Conservation (phyloP, 2,113 vertebrate species). For the Conger conger region DNA sequence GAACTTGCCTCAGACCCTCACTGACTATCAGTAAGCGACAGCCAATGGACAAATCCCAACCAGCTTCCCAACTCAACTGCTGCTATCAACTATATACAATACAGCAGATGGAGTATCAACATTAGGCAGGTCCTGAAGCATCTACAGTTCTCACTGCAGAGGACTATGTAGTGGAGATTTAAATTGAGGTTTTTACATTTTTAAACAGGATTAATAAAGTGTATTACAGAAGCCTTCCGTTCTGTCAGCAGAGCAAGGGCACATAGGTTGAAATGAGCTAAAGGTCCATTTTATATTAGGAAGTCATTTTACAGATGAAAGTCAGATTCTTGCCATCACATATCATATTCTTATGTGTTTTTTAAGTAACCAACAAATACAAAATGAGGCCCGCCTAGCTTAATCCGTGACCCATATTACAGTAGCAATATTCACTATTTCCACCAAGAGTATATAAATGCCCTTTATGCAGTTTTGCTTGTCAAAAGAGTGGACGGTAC, state of each 20-base stretch:
- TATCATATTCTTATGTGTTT: no score
- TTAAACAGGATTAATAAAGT: no score
- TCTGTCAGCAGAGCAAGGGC: no score
- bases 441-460: conserved; percentile 28
- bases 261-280: no score
- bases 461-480: conserved; percentile 19
- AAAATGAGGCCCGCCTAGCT: background rate
- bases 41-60: background rate
- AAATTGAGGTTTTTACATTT: no score
- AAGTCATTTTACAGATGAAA: no score
- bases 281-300: no score
- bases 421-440: conserved; percentile 17
- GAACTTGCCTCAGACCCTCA: background rate
- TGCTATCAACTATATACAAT: background rate
- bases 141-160: background rate
- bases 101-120: background rate
- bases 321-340: no score
- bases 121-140: background rate
- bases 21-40: background rate
- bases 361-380: background rate
- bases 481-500: conserved; percentile 20
- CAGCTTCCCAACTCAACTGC: background rate
- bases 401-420: background rate
- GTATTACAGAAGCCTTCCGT: no score
- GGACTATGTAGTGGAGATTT: background rate